A percentile compares a stretch with the other conserved stretches of the same genome.
These are phyloP conservation scores for Ophion costatus DNA, from an alignment of 2,888 invertebrate species.

Conservation along the genomic window DNA sequence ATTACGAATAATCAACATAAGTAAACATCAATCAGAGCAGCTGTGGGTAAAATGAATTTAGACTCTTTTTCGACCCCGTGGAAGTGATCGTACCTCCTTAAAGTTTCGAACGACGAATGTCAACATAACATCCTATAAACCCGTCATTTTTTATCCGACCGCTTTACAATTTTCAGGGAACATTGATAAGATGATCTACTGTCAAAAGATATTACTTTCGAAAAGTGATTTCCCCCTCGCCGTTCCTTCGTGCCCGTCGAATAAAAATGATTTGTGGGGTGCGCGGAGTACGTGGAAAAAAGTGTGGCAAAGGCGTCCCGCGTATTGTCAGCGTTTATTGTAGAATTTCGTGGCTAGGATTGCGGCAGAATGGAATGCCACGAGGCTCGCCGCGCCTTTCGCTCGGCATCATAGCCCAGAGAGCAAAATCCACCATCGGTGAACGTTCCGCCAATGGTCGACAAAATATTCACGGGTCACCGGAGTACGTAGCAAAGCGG, in stretches of 20 bases:
- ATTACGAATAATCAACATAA: no score
- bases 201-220: no score
- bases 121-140: no score
- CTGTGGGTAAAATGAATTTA: no score
- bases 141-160: no score
- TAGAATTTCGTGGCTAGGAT: slow-evolving; percentile 68
- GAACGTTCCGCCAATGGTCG: slow-evolving; percentile 75
- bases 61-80: no score
- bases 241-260: background rate
- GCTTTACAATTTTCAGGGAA: no score
- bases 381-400: slow-evolving; percentile 81
- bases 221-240: background rate
- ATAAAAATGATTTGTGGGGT: background rate
- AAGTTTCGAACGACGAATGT: no score
- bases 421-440: slow-evolving; percentile 69
- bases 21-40: no score
- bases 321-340: background rate
- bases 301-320: background rate
- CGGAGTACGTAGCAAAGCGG: slow-evolving; percentile 77
- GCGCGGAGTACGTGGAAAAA: background rate
- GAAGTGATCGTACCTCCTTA: no score
- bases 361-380: slow-evolving; percentile 74
- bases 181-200: no score
- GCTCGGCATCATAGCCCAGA: slow-evolving; percentile 65
- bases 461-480: slow-evolving; percentile 82